A percentile compares a stretch with the other conserved stretches of the same genome.
Conservation (phyloP, 2,797 vertebrate genomes). For the Anas acuta region DNA sequence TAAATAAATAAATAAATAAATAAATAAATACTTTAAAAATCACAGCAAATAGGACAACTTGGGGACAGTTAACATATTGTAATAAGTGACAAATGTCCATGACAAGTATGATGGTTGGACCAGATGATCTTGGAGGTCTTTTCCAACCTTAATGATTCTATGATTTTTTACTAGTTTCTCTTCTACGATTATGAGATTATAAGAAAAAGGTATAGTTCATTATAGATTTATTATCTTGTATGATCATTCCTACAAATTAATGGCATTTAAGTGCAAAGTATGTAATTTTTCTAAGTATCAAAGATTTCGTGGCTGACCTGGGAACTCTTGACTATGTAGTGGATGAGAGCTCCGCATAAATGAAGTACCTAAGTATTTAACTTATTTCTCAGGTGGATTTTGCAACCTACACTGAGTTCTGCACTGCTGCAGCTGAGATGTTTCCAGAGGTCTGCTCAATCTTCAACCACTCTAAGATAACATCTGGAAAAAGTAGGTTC, state of each 20-base stretch:
- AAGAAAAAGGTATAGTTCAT: background rate
- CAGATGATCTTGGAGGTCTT: too few relatives aligned
- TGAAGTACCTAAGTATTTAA: background rate
- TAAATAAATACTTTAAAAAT: too few relatives aligned
- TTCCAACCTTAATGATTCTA: too few relatives aligned
- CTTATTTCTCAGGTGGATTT: constrained; percentile 8
- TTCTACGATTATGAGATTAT: background rate
- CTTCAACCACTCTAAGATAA: background rate
- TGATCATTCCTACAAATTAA: background rate
- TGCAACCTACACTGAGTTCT: background rate
- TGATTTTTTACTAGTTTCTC: background rate
- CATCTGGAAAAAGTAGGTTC: background rate
- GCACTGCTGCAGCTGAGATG: background rate
- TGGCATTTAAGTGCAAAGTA: background rate
- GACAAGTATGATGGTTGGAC: too few relatives aligned
- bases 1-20: background rate
- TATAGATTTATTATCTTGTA: background rate
- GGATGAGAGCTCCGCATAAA: background rate
- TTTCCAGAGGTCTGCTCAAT: background rate
- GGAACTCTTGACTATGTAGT: background rate
- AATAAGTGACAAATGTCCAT: background rate
- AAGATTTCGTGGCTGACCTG: background rate
- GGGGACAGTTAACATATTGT: background rate
- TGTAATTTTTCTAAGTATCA: background rate
- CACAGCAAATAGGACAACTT: background rate